Evolutionary conservation across 2,888 invertebrate genomes (phyloP).

Genomic region (Furcula furcula): DNA sequence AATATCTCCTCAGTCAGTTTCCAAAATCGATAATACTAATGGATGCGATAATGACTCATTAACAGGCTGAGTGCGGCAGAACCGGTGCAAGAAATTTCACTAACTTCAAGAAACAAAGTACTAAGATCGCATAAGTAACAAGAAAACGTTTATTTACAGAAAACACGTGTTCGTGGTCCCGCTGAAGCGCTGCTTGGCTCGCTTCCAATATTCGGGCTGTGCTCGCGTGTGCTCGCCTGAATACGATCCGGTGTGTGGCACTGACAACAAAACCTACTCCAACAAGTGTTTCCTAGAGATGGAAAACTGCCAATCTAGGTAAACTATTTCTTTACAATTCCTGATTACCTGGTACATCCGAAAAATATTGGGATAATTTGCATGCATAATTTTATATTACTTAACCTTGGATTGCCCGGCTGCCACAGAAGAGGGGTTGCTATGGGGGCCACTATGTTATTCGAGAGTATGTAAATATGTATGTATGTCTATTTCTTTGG

Average conservation of each 20-base stretch:
- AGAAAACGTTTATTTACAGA: constrained; percentile 66
- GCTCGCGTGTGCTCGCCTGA: constrained; percentile 92
- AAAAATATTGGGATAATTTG: not conserved
- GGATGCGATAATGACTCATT: no score
- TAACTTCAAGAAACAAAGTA: no score
- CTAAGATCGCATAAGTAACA: constrained; percentile 20
- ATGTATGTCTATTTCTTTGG: no score
- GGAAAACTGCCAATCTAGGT: constrained; percentile 93
- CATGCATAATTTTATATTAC: not conserved
- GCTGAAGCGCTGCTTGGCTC: constrained; percentile 91
- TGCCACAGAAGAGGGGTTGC: no score
- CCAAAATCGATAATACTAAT: no score
- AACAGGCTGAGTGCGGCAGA: no score
- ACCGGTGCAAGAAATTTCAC: no score
- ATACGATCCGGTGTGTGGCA: constrained; percentile 96
- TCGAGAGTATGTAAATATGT: no score
- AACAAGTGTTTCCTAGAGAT: constrained; percentile 96
- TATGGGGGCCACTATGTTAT: no score
- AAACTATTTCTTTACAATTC: constrained; percentile 10
- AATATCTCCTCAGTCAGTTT: no score
- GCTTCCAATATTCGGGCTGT: constrained; percentile 93
- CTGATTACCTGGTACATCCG: constrained; percentile 12
- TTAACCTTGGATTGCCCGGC: no score
- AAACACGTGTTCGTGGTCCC: constrained; percentile 96
- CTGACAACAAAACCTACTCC: constrained; percentile 95